Evolutionary conservation across 2,888 invertebrate genomes (phyloP), one percentile per base, ranked within the genome.

Genomic region (Noctua janthe): DNA sequence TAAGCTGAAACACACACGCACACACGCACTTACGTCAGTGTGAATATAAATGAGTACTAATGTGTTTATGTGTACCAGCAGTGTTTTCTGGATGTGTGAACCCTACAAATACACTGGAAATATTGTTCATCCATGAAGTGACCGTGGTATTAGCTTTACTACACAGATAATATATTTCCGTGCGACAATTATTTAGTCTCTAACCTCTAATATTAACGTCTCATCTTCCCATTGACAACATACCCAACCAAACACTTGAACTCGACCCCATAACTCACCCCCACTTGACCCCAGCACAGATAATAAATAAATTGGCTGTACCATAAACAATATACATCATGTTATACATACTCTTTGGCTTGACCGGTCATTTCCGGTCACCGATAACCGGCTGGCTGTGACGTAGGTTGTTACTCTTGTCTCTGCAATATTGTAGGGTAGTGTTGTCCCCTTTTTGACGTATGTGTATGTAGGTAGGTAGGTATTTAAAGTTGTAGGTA

Each of bases 351-450:
- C 74, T 77, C 72, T 72, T 66, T 70, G 75, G 82, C 78, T 78
- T 81, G 77, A 81, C 81, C 85, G 85, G 85, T 85, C 81, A 81
- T 86, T 86, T 86, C 83, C 86, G 86, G 83, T 86, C 86, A 86
- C 73, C 72, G 86, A 76, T 86, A 83, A 83, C 86, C 75, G 67
- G 59, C 77, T 80, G 86, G 86, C 43, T 71, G 80, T 86, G 80
- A 83, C 78, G 78, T 74, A 51, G 56, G 47, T 67, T 66, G 82
- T 66, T 74, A 71, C 69, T 35, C 35, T 77, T 54, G 66, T 74
- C 54, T 72, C 69, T 75, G 69, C 29, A 66, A 73, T 83, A 81
- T 84, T 77, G 71, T 71, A n/a, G 81, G 71, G 39, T 35, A 67
- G 74, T 29, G 17, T 62, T 43, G 13, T 56, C 39, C 51, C 49